Base-by-base conservation (phyloP, 2,888 invertebrate species). In the Tuberolachnus salignus region DNA sequence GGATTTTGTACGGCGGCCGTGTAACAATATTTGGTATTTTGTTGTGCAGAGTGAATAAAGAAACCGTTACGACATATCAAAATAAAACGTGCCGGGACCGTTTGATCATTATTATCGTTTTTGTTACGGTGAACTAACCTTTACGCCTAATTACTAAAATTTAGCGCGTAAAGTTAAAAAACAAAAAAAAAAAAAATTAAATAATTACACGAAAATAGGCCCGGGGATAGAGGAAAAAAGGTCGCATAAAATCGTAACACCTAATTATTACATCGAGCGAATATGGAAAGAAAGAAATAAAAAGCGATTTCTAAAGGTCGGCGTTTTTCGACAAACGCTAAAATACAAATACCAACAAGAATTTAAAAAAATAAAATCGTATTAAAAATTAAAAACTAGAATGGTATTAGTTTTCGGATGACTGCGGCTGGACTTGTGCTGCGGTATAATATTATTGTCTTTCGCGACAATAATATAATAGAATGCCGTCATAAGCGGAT, bases 181-280 rank as follows among this genome's bases (percentile, higher is more conserved):
- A 34, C 6, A 34, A 34, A 4, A 34, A 34, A 4, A 34, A 34
- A 4, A 34, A 34, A 4, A 34, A n/a, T n/a, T n/a, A n/a, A n/a
- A 34, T 34, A 34, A 34, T 34, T 34, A 34, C 34, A 4, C 34
- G 34, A 34, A 34, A 34, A 6, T 34, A 34, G 3, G 34, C 34
- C 34, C 34, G 34, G 0, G 0, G 53, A 14, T 55, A 70, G 55
- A 53, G 11, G 26, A 34, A 63, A 70, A 70, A 70, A 55, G 70
- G 70, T 70, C 70, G 34, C 34, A 55, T 70, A 10, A 55, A 55
- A 70, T 70, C 21, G 23, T 46, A 64, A 66, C 23, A 23, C 66
- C 23, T 34, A 34, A 34, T 34, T 34, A 34, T 34, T 34, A 34
- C n/a, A 19, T 53, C 19, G 1, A n/a, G n/a, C 53, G 13, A 59